Percentiles rank a stretch among this genome's conserved stretches.
Conservation (phyloP, 2,113 vertebrate genomes). For the Burhinus bistriatus region DNA sequence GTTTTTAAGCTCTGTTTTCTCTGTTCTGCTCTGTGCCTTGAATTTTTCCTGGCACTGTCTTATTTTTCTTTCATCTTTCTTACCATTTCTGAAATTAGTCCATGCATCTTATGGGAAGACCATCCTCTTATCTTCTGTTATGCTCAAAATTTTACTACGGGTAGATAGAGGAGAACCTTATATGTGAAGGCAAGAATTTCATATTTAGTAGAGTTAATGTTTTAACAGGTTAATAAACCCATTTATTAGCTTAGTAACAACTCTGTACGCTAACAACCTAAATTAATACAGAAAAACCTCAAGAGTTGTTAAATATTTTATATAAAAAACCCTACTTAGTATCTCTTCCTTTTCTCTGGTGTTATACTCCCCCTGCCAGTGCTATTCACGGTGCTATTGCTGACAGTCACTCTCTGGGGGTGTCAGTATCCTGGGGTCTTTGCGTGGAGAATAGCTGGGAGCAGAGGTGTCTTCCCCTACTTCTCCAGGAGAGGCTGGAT, state of each 20-base stretch:
- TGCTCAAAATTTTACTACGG: neutral
- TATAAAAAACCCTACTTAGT: neutral
- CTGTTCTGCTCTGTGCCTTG: neutral
- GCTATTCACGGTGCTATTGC: neutral
- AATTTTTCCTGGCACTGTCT: neutral
- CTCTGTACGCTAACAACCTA: neutral
- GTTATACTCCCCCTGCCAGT: neutral
- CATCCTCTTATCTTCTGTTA: neutral
- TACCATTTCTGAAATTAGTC: neutral
- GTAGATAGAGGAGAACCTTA: neutral
- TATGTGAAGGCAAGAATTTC: neutral
- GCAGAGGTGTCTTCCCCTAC: neutral
- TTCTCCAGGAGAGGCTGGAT: neutral
- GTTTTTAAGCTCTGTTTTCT: neutral
- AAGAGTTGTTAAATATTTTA: neutral
- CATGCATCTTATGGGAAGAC: neutral
- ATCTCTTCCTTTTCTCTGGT: neutral
- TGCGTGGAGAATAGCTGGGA: neutral
- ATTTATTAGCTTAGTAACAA: neutral
- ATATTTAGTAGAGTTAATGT: neutral
- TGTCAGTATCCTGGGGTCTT: neutral
- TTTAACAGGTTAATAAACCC: neutral
- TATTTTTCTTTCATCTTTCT: neutral
- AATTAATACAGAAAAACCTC: neutral
- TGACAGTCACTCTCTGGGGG: neutral